These are phyloP conservation scores for Siniperca obscura DNA, from an alignment of 2,797 vertebrate genomes.

Conservation along the genomic window DNA sequence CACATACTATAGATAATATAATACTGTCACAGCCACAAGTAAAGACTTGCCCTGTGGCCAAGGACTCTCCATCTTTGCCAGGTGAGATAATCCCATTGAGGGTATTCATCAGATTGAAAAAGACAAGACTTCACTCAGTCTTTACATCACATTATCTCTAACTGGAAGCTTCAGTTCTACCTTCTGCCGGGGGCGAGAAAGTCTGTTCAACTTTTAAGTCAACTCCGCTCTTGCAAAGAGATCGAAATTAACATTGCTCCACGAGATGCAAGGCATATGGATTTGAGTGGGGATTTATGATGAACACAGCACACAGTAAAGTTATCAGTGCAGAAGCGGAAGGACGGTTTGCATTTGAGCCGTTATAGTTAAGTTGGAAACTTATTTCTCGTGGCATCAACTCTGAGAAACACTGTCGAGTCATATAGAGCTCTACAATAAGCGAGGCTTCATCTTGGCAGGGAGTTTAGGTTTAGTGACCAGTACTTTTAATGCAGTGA, in stretches of 20 bases:
- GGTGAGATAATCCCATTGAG: conserved; percentile 56
- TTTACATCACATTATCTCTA: conserved; percentile 25
- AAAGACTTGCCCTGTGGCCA: conserved; percentile 49
- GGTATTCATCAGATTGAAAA: conserved; percentile 55
- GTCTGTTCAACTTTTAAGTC: conserved; percentile 52
- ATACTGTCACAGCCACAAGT: conserved; percentile 29
- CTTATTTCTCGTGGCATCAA: conserved; percentile 30
- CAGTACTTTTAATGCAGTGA: conserved; percentile 80
- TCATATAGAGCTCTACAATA: conserved; percentile 12
- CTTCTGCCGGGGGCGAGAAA: conserved; percentile 29
- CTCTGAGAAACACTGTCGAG: conserved; percentile 11
- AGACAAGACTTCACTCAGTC: conserved; percentile 52
- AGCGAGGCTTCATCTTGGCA: conserved; percentile 32
- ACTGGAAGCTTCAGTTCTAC: conserved; percentile 33
- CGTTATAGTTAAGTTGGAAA: conserved; percentile 18
- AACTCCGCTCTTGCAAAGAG: conserved; percentile 36
- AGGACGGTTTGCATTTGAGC: conserved; percentile 15
- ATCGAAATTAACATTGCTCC: conserved; percentile 57
- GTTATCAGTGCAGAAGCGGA: conserved; percentile 11
- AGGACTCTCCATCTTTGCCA: conserved; percentile 47
- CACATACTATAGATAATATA: neutral
- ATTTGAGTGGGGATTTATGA: conserved; percentile 48
- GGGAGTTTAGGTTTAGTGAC: conserved; percentile 70
- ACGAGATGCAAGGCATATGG: conserved; percentile 16
- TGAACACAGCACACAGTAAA: conserved; percentile 26